Conservation (phyloP, 2,113 vertebrate species). For the Microcebus lehilahytsara region DNA sequence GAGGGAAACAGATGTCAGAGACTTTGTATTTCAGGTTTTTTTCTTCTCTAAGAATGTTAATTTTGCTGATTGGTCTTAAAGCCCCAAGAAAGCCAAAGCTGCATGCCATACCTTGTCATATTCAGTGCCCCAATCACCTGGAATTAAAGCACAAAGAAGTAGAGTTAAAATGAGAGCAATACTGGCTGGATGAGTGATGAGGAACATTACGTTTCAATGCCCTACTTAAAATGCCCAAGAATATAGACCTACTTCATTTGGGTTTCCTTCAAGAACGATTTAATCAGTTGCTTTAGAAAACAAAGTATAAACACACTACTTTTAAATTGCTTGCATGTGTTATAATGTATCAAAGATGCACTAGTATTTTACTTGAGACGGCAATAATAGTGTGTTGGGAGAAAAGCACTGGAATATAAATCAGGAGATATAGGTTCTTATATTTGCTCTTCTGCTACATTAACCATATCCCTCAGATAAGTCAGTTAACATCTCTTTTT, state of each 20-base stretch:
- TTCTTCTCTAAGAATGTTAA: slow-evolving; percentile 34
- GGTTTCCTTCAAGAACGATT: background rate
- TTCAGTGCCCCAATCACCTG: background rate
- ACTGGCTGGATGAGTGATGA: background rate
- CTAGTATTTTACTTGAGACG: background rate
- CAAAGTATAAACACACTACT: background rate
- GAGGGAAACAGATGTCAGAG: slow-evolving; percentile 72
- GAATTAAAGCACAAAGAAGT: slow-evolving; percentile 34
- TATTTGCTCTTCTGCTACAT: background rate
- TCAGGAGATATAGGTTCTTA: background rate
- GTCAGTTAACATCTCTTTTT: background rate
- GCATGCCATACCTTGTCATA: background rate
- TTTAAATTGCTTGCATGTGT: background rate
- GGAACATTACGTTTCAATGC: background rate
- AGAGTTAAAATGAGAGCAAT: background rate
- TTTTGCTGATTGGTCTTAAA: slow-evolving; percentile 35
- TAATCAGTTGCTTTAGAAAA: slow-evolving; percentile 22
- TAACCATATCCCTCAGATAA: background rate
- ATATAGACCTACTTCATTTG: background rate
- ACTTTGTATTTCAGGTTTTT: slow-evolving; percentile 21
- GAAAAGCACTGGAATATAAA: background rate
- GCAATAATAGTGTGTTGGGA: background rate
- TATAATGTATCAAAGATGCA: background rate
- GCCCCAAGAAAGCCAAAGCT: background rate
- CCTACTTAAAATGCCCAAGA: background rate